Evolutionary conservation across 2,113 vertebrate species (phyloP).

Genomic region (Mirza zaza): DNA sequence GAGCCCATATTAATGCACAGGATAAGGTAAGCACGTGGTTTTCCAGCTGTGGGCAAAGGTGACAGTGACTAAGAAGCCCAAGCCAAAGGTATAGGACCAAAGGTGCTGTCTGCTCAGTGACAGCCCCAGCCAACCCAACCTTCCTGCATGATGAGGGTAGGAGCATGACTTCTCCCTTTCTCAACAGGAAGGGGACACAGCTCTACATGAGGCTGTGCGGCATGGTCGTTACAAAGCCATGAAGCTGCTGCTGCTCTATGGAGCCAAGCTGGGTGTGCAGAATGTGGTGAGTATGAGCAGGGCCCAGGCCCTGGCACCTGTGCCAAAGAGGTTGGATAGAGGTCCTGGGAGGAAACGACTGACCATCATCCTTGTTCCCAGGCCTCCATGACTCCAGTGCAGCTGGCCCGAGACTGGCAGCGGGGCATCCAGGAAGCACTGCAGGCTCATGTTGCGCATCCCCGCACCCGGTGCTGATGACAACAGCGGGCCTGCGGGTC

Average conservation of each 20-base stretch:
- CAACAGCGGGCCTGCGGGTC: rapidly evolving
- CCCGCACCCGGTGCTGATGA: neutral
- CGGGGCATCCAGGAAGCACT: constrained; percentile 72
- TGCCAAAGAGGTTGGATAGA: rapidly evolving
- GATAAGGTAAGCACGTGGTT: constrained; percentile 59
- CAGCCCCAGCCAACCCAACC: neutral
- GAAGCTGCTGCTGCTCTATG: constrained; percentile 75
- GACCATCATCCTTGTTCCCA: neutral
- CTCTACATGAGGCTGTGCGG: constrained; percentile 73
- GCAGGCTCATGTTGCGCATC: constrained; percentile 43
- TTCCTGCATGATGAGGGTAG: too few relatives aligned
- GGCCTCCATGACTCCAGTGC: constrained; percentile 67
- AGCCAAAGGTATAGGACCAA: neutral
- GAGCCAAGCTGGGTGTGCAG: constrained; percentile 65
- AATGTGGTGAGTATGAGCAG: constrained; percentile 44
- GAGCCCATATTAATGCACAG: constrained; percentile 63
- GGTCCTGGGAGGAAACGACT: neutral
- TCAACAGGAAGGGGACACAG: constrained; percentile 79
- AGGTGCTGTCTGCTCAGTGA: neutral
- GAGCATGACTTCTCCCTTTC: neutral
- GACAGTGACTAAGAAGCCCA: neutral
- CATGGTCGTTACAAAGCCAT: constrained; percentile 72
- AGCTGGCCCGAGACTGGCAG: constrained; percentile 79
- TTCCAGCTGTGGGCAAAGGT: rapidly evolving
- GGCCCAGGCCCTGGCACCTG: rapidly evolving